A percentile compares a stretch with the other conserved stretches of the same genome.
These are phyloP conservation scores for Camelus dromedarius DNA, from an alignment of 2,113 vertebrate species.

Conservation along the genomic window DNA sequence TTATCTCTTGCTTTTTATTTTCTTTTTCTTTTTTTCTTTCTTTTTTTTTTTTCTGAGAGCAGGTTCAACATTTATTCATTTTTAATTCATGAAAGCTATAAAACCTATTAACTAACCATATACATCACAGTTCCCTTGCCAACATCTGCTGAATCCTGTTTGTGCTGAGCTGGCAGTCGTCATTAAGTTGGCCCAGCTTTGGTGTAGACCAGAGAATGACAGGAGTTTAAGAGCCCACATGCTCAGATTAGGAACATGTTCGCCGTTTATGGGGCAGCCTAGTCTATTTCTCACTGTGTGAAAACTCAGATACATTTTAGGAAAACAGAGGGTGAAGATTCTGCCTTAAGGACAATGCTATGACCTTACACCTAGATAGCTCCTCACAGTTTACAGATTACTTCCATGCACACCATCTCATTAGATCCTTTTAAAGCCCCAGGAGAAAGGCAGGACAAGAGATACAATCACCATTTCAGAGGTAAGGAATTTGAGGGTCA, in stretches of 20 bases:
- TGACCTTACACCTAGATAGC: neutral
- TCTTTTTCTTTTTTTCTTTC: too few species aligned
- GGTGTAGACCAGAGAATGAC: neutral
- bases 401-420: neutral
- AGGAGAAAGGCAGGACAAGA: neutral
- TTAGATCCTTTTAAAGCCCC: neutral
- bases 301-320: slow-evolving; percentile 23
- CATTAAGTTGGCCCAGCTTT: slow-evolving; percentile 7
- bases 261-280: neutral
- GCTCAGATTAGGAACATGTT: neutral
- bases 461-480: neutral
- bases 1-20: neutral
- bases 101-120: neutral
- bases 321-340: neutral
- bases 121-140: neutral
- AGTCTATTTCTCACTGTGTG: slow-evolving; percentile 18
- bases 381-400: slow-evolving; percentile 28
- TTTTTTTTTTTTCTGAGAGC: neutral
- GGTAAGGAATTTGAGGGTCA: neutral
- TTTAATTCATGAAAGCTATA: neutral
- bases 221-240: neutral
- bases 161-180: neutral
- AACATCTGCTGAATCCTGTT: slow-evolving; percentile 25
- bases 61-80: neutral
- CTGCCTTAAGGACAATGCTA: neutral